A percentile compares a stretch with the other conserved stretches of the same genome.
These are phyloP conservation scores for Alcis repandata DNA, from an alignment of 2,888 invertebrate species.

Conservation along the genomic window DNA sequence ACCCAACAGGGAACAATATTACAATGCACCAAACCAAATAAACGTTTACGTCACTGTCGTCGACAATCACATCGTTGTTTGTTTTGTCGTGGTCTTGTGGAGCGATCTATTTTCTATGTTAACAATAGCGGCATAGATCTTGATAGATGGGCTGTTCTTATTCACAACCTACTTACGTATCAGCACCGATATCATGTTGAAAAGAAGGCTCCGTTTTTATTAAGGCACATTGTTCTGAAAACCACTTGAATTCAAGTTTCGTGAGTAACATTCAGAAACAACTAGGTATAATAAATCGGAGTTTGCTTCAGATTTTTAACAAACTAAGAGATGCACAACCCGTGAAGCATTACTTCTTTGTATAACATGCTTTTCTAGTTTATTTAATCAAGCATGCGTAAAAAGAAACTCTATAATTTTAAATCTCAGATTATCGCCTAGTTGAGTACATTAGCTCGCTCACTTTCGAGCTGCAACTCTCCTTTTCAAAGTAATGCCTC, in stretches of 20 bases:
- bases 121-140: slow-evolving; percentile 24
- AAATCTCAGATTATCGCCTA: not conserved
- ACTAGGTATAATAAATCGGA: too few relatives aligned
- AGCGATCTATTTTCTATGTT: slow-evolving; percentile 25
- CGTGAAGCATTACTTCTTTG: not conserved
- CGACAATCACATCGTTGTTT: slow-evolving; percentile 51
- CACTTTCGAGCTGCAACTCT: not conserved
- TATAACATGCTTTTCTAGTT: not conserved
- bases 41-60: slow-evolving; percentile 61
- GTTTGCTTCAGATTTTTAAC: not conserved
- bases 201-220: too few relatives aligned
- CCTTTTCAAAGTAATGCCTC: not conserved
- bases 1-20: slow-evolving; percentile 76
- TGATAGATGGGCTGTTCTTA: slow-evolving; percentile 22
- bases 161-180: not conserved
- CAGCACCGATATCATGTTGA: too few relatives aligned
- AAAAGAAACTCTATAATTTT: not conserved
- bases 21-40: slow-evolving; percentile 70
- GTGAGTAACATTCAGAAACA: too few relatives aligned
- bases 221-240: not conserved
- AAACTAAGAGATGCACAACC: not conserved
- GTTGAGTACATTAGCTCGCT: not conserved
- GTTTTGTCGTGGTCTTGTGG: slow-evolving; percentile 47
- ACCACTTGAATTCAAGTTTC: not conserved
- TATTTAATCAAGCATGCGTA: slow-evolving; percentile 1